Conservation (phyloP, 35 echinoderm and acorn worm genomes). For the Apostichopus japonicus region DNA sequence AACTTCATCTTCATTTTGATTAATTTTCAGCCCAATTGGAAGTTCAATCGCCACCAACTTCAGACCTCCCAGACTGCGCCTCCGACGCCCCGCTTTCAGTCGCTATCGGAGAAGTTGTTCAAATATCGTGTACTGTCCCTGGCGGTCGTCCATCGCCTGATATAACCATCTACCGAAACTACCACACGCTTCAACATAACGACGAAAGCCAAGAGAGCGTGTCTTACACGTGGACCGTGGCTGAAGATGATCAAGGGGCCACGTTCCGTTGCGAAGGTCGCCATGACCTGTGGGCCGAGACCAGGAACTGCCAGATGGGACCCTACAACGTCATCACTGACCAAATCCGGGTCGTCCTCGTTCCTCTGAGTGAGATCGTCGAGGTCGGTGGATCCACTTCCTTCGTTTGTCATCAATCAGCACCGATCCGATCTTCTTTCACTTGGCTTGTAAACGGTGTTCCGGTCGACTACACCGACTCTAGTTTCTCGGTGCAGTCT, state of each 20-base stretch:
- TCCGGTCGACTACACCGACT: background rate
- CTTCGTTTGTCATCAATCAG: conserved; percentile 48
- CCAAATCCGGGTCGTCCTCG: conserved; percentile 14
- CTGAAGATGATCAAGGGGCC: conserved; percentile 21
- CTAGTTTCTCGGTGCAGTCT: background rate
- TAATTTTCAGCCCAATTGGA: conserved; percentile 27
- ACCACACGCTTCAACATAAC: conserved; percentile 9
- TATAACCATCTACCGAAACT: conserved; percentile 19
- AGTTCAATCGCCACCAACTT: conserved; percentile 16
- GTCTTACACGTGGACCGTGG: conserved; percentile 13
- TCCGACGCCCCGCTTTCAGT: conserved; percentile 27
- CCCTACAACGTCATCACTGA: conserved; percentile 13
- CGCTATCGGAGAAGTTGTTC: conserved; percentile 35
- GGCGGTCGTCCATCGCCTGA: conserved; percentile 30
- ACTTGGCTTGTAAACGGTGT: conserved; percentile 5
- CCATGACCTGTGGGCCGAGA: conserved; percentile 38
- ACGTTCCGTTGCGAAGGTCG: conserved; percentile 15
- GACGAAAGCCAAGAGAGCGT: background rate
- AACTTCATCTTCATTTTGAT: background rate
- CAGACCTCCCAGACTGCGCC: conserved; percentile 22
- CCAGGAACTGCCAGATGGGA: conserved; percentile 19
- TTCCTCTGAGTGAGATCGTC: conserved; percentile 23
- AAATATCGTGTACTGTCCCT: conserved; percentile 10
- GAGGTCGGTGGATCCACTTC: conserved; percentile 11
- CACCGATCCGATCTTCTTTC: conserved; percentile 16